Conservation (phyloP, 2,797 vertebrate genomes). For the Salarias fasciatus region DNA sequence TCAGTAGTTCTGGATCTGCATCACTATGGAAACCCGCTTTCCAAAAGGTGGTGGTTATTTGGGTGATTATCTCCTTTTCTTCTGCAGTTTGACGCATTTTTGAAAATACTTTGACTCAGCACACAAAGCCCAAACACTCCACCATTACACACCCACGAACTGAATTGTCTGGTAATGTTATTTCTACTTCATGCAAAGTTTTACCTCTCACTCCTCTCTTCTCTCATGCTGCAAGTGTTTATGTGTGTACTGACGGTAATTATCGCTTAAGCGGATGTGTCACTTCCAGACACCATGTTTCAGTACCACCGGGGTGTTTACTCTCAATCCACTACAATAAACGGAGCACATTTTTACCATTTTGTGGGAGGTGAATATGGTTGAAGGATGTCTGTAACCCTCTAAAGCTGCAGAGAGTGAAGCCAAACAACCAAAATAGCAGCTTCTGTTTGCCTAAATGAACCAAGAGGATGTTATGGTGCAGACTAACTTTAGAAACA, state of each 20-base stretch:
- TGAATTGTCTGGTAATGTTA: background rate
- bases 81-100: no score
- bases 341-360: constrained; percentile 51
- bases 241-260: constrained; percentile 56
- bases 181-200: constrained; percentile 4
- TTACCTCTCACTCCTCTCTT: constrained; percentile 12
- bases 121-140: no score
- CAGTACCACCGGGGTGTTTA: constrained; percentile 35
- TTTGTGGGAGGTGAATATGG: constrained; percentile 47
- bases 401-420: constrained; percentile 41
- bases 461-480: constrained; percentile 81
- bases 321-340: constrained; percentile 44
- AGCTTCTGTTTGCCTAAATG: constrained; percentile 76
- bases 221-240: constrained; percentile 35
- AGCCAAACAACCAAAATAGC: constrained; percentile 76
- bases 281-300: constrained; percentile 23
- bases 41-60: no score
- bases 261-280: constrained; percentile 49
- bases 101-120: no score
- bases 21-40: no score
- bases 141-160: no score
- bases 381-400: constrained; percentile 51
- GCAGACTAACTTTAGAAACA: constrained; percentile 82
- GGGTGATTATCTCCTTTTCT: no score
- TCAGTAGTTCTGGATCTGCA: no score